These are phyloP conservation scores for Phortica variegata DNA, from an alignment of 1,140 invertebrate genomes.

Conservation along the genomic window DNA sequence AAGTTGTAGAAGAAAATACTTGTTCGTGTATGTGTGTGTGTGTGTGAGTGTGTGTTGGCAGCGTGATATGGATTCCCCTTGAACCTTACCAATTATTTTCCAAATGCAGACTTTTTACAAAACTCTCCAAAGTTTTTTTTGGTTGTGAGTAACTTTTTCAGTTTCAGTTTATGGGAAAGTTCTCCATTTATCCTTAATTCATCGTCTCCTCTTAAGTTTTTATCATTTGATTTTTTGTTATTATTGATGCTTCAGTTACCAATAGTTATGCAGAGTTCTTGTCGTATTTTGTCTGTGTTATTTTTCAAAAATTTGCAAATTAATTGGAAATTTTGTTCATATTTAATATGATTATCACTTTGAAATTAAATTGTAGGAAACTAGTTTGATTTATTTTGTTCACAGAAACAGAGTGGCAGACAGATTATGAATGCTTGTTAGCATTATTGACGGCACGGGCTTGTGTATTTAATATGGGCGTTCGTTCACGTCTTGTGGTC, in stretches of 20 bases:
- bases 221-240: slow-evolving; percentile 53
- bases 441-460: too few species aligned
- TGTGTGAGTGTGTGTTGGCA: slow-evolving; percentile 3
- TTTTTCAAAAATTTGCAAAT: slow-evolving; percentile 24
- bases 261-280: slow-evolving; percentile 12
- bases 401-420: not conserved
- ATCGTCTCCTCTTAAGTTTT: slow-evolving; percentile 2
- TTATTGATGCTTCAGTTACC: slow-evolving; percentile 47
- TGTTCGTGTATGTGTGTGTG: slow-evolving; percentile 12
- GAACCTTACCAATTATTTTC: too few species aligned
- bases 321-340: slow-evolving; percentile 44
- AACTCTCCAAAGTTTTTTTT: not conserved
- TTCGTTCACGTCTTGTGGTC: slow-evolving; percentile 15
- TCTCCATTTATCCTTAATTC: slow-evolving; percentile 25
- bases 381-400: slow-evolving; percentile 22
- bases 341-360: slow-evolving; percentile 9
- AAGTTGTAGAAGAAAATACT: slow-evolving; percentile 33
- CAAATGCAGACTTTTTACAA: slow-evolving; percentile 1
- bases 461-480: slow-evolving; percentile 41
- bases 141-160: not conserved
- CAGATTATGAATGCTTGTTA: too few species aligned
- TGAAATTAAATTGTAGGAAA: not conserved
- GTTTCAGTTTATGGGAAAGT: too few species aligned
- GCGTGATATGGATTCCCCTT: too few species aligned
- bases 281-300: slow-evolving; percentile 8